Evolutionary conservation across 2,888 invertebrate genomes (phyloP).

Genomic region (Smittia sp.): DNA sequence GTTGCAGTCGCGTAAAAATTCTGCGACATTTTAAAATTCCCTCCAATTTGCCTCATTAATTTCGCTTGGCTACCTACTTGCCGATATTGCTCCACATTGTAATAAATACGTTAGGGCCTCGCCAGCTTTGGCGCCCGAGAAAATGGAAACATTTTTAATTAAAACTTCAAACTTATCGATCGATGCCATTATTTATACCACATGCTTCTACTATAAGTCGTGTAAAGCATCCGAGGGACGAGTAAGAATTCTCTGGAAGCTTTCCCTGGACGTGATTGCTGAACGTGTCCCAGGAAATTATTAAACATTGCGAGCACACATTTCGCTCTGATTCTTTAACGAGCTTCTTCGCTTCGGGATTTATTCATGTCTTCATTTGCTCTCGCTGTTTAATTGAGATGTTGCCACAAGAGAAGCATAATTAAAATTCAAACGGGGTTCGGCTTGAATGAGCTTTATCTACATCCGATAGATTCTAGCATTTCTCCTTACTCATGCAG

Average conservation of each 20-base stretch:
- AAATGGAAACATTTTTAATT: not conserved
- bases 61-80: not conserved
- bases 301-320: not conserved
- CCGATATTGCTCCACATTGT: not conserved
- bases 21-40: not conserved
- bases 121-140: not conserved
- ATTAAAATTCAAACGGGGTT: not conserved
- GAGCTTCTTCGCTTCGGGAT: not conserved
- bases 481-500: not conserved
- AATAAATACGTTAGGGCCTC: not conserved
- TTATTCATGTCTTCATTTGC: not conserved
- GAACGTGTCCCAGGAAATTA: not conserved
- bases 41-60: not conserved
- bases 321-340: not conserved
- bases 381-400: not conserved
- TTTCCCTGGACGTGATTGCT: no score
- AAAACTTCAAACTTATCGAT: conserved; percentile 14
- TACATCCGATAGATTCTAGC: not conserved
- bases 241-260: not conserved
- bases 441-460: not conserved
- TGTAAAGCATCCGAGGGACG: not conserved
- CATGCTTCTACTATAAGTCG: not conserved
- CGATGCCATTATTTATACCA: not conserved
- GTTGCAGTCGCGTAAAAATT: not conserved
- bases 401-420: not conserved